These are phyloP conservation scores for Abrostola triplasia DNA, from an alignment of 2,888 invertebrate species.

Conservation along the genomic window DNA sequence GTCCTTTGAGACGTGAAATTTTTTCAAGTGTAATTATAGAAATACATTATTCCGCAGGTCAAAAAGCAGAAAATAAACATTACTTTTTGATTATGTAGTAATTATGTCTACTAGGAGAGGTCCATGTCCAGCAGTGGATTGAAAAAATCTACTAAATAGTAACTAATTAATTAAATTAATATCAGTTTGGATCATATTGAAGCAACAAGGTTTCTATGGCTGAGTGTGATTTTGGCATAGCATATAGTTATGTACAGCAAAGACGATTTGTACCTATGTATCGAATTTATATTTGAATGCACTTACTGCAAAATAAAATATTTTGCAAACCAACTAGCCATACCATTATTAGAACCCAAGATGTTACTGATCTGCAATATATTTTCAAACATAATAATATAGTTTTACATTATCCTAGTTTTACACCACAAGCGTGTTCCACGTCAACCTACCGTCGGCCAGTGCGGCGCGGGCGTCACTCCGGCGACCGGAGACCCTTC, in stretches of 20 bases:
- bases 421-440: constrained; percentile 57
- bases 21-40: neutral
- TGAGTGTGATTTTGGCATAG: no score
- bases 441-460: constrained; percentile 60
- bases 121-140: no score
- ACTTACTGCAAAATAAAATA: neutral
- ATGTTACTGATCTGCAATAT: fast-evolving
- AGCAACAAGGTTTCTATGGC: no score
- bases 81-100: neutral
- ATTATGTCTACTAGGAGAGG: no score
- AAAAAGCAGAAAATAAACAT: no score
- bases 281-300: no score
- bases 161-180: no score
- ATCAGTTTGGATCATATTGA: no score
- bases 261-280: no score
- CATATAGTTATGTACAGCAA: no score
- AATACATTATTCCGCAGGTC: no score
- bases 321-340: neutral
- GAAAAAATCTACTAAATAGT: no score
- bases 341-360: neutral
- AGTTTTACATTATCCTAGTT: neutral
- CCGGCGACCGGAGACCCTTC: constrained; percentile 85
- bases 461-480: constrained; percentile 73
- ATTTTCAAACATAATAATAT: neutral
- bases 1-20: neutral